Conservation (phyloP, 2,888 invertebrate genomes). For the Cosmia trapezina region DNA sequence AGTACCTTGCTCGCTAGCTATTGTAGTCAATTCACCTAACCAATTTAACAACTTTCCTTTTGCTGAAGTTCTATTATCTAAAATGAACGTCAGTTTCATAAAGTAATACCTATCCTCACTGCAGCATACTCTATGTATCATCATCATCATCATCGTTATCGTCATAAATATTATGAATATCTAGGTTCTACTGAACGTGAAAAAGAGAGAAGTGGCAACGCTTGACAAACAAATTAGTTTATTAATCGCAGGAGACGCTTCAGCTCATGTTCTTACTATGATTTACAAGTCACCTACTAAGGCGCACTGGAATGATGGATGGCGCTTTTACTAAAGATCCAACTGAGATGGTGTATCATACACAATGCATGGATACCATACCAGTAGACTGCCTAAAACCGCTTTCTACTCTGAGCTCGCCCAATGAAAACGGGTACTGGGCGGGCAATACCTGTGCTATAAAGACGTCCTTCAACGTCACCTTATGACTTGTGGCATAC, state of each 20-base stretch:
- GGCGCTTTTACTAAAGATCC: no score
- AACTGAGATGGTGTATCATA: no score
- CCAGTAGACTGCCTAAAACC: no score
- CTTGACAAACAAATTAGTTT: neutral
- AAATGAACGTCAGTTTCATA: constrained; percentile 6
- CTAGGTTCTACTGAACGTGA: neutral
- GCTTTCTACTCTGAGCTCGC: no score
- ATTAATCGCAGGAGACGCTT: neutral
- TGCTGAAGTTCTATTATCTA: constrained; percentile 12
- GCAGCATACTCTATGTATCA: neutral
- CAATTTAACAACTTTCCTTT: constrained; percentile 42
- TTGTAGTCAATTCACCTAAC: constrained; percentile 20
- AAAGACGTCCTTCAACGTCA: no score
- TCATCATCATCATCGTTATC: neutral
- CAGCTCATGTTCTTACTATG: neutral
- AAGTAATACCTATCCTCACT: neutral
- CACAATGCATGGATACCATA: no score
- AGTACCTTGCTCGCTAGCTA: neutral
- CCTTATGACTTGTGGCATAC: no score
- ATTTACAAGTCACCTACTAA: neutral
- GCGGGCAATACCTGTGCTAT: no score
- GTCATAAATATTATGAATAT: neutral
- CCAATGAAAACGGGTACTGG: no score
- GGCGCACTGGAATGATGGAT: no score
- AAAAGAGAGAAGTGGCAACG: no score